Base-by-base conservation (phyloP, 2,113 vertebrate genomes). In the Craseonycteris thonglongyai region DNA sequence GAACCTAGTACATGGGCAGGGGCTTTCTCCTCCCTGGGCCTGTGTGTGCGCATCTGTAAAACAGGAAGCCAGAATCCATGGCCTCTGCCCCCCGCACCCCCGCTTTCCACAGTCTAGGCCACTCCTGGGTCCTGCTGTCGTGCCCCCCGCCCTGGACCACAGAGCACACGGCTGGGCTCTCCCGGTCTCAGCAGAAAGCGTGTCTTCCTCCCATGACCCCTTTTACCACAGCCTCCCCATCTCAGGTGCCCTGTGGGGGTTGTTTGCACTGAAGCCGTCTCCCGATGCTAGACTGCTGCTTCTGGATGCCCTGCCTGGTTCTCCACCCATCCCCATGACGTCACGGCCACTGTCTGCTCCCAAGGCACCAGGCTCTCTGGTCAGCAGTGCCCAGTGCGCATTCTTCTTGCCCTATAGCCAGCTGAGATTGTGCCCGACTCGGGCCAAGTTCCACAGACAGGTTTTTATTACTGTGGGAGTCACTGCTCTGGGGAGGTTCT, bases 1-100 rank as follows among this genome's bases (percentile, higher is more conserved):
- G 47, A 75, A 28, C 14, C 15, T 59, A 13, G 13, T 49, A 14
- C n/a, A 0, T 0, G 4, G 14, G 40, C 1, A 2, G 40, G 51
- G 59, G 40, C 51, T 63, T 30, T 7, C 18, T 83, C 42, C 45
- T 83, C 45, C 13, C 16, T 6, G 21, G 21, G 45, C 33, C 11
- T 33, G 10, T 7, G 51, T 13, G 16, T 75, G n/a, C 33, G 33
- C 11, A 1, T 56, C 22, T 30, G 5, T 24, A 28, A 56, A 8
- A 51, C 7, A 5, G 24, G 16, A 24, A 2, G 0, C 42, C 7
- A 4, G 22, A 66, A 16, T 30, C 59, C 3, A 0, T 12, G 59
- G 38, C 15, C 59, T 66, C 47, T 28, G 42, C 15, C 26, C n/a
- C 1, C 49, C 47, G 47, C 2, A 5, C 12, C 19, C 38, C 21